These are phyloP conservation scores for Erebia ligea DNA, from an alignment of 2,888 invertebrate species.

Conservation along the genomic window DNA sequence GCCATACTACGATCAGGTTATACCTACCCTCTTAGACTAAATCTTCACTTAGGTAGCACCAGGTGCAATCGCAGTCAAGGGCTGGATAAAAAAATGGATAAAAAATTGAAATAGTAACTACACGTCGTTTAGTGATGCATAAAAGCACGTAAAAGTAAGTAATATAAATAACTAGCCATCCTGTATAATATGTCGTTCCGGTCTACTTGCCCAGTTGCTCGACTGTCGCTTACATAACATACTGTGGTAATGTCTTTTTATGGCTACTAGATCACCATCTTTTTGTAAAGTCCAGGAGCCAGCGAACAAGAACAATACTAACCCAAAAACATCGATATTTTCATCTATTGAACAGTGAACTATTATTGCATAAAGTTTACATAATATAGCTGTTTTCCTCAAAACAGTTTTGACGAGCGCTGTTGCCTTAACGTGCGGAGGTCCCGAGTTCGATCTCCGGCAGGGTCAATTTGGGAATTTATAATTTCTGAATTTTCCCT, in stretches of 20 bases:
- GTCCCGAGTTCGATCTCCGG: too few relatives aligned
- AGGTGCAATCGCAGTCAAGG: too few relatives aligned
- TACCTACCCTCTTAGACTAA: too few relatives aligned
- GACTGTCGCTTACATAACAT: slow-evolving; percentile 69
- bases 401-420: too few relatives aligned
- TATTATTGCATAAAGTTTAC: neutral
- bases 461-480: too few relatives aligned
- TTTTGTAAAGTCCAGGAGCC: slow-evolving; percentile 14
- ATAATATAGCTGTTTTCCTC: neutral
- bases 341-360: neutral
- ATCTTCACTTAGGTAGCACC: too few relatives aligned
- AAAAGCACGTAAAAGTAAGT: neutral
- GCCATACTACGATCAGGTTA: too few relatives aligned
- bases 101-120: neutral
- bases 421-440: too few relatives aligned
- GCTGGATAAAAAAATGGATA: too few relatives aligned
- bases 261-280: slow-evolving; percentile 38
- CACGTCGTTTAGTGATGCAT: too few relatives aligned
- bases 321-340: neutral
- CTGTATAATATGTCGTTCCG: slow-evolving; percentile 68
- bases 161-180: slow-evolving; percentile 36
- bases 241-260: slow-evolving; percentile 55
- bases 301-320: slow-evolving; percentile 12
- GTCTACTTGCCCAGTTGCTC: slow-evolving; percentile 69
- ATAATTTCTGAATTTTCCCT: too few relatives aligned